phyloP scores from a whole-genome alignment of 2,113 vertebrate genomes.

The Columba janthina region DNA sequence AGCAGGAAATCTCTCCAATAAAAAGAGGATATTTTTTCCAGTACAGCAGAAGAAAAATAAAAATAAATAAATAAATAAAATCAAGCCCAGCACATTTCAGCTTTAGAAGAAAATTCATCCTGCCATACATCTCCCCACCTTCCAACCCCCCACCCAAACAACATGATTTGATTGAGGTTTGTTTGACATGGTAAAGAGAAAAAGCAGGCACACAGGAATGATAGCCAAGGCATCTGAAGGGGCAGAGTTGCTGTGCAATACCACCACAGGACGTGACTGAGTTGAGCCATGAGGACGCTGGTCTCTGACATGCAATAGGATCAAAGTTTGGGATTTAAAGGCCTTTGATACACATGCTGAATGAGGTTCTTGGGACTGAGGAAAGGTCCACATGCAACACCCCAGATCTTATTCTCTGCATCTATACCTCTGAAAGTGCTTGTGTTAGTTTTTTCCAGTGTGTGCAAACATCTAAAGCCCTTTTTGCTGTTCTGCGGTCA shows the following conservation, averaged over 20 bases:
- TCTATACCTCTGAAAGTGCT: not conserved
- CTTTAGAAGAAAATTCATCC: not conserved
- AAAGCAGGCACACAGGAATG: not conserved
- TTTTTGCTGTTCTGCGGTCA: slow-evolving; percentile 10
- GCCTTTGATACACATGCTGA: not conserved
- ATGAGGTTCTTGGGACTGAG: not conserved
- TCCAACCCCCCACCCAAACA: not conserved
- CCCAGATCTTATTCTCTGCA: not conserved
- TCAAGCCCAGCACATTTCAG: not conserved
- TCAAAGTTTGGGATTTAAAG: not conserved
- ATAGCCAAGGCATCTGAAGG: not conserved
- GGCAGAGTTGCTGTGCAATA: not conserved
- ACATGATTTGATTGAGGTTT: not conserved
- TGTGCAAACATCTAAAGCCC: not conserved
- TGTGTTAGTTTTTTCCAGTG: slow-evolving; percentile 1
- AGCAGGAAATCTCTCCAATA: slow-evolving; percentile 66
- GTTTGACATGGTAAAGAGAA: not conserved
- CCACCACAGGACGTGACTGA: not conserved
- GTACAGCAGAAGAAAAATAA: not conserved
- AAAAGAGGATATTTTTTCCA: slow-evolving; percentile 49
- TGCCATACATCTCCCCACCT: not conserved
- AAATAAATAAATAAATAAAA: not conserved
- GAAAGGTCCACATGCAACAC: not conserved
- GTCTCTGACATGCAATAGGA: not conserved
- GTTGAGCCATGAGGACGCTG: not conserved